Evolutionary conservation across 92 coral and sea anemone species (phyloP), one percentile per base, ranked within the genome.

Genomic region (Blastomussa wellsi): DNA sequence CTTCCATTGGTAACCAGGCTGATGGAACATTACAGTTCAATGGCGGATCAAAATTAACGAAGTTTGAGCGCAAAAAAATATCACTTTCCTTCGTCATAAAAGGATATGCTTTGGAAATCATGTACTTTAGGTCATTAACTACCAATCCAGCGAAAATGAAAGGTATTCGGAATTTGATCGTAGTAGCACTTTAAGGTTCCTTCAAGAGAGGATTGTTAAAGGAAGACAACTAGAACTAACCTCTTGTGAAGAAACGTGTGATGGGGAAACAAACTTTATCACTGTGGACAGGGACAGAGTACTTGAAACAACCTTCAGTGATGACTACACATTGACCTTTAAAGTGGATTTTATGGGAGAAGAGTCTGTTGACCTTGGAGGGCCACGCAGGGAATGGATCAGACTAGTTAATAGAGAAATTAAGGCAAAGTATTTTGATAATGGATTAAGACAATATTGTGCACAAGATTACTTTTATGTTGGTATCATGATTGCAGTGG

Each of bases 381-480:
- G 91, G 17, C 87, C 89, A 60, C 80, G 89, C 44, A 91, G 77
- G 68, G 91, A 91, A 32, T 91, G 93, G 93, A 88, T 79, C 51
- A 72, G 84, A 67, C 24, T 69, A 59, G 47, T 78, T 44, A 86
- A 86, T 48, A 59, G 67, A 35, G 74, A 59, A 42, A 79, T 79
- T 35, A 70, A 79, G 44, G 74, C 52, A 26, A 86, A 79, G 70
- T n/a, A n/a, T n/a, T n/a, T n/a, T n/a, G n/a, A n/a, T n/a, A n/a
- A n/a, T n/a, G n/a, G n/a, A n/a, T n/a, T n/a, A n/a, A n/a, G n/a
- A n/a, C n/a, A n/a, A n/a, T n/a, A n/a, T n/a, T n/a, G n/a, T n/a
- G n/a, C n/a, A n/a, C n/a, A n/a, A n/a, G n/a, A n/a, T n/a, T n/a
- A n/a, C n/a, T n/a, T n/a, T n/a, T n/a, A n/a, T n/a, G n/a, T n/a